Conservation (phyloP, 2,888 invertebrate genomes). For the Glaucopsyche alexis region DNA sequence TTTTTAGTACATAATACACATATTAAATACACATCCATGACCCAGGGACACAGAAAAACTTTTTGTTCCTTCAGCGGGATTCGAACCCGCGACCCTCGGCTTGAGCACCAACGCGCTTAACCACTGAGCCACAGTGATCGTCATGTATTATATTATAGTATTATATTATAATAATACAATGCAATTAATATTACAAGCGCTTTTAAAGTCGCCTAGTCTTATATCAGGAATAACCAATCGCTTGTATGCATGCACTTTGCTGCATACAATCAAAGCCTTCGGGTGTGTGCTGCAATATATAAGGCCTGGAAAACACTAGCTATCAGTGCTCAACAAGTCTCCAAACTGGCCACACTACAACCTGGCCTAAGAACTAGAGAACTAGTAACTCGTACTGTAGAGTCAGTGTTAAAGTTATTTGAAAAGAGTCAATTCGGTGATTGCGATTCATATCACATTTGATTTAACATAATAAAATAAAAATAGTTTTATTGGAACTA, state of each 20-base stretch:
- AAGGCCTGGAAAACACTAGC: not conserved
- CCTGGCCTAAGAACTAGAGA: not conserved
- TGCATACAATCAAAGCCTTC: not conserved
- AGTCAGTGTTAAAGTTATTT: too few relatives aligned
- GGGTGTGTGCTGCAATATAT: slow-evolving; percentile 1
- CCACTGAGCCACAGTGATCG: too few relatives aligned
- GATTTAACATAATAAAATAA: not conserved
- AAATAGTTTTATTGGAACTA: too few relatives aligned
- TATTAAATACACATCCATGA: too few relatives aligned
- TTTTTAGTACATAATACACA: too few relatives aligned
- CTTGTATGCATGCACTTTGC: not conserved
- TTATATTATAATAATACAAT: too few relatives aligned
- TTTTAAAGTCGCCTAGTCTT: not conserved
- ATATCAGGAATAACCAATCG: not conserved
- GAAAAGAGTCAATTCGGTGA: not conserved
- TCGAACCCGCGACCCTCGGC: too few relatives aligned
- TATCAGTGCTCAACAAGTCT: not conserved
- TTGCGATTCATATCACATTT: not conserved
- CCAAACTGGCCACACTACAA: not conserved
- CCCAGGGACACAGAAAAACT: too few relatives aligned
- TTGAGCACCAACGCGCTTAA: too few relatives aligned
- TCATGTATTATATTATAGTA: too few relatives aligned
- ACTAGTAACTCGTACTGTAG: too few relatives aligned
- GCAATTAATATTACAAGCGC: not conserved
- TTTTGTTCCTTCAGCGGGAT: too few relatives aligned